These are phyloP conservation scores for Gobius niger DNA, from an alignment of 2,113 vertebrate genomes.

Conservation along the genomic window DNA sequence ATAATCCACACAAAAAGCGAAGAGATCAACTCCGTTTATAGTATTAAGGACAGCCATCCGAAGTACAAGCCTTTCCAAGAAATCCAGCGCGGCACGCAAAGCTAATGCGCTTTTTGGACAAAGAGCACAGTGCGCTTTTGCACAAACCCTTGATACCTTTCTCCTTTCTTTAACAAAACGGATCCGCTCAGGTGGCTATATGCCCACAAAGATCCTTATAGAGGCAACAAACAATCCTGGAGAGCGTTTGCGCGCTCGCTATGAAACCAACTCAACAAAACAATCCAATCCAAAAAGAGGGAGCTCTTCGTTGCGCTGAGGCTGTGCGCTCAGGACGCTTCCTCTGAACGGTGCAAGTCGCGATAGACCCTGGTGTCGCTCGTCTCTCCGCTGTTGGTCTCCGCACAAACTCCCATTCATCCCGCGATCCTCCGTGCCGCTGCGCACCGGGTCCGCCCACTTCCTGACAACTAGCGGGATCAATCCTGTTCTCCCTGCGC, in stretches of 20 bases:
- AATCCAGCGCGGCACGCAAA: constrained; percentile 62
- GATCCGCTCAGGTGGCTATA: constrained; percentile 24
- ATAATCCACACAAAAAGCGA: constrained; percentile 76
- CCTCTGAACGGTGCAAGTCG: constrained; percentile 11
- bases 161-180: constrained; percentile 16
- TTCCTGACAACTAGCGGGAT: constrained; percentile 74
- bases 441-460: constrained; percentile 73
- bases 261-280: constrained; percentile 47
- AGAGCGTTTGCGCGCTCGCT: constrained; percentile 50
- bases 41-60: constrained; percentile 67
- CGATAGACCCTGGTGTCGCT: constrained; percentile 54
- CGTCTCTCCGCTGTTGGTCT: constrained; percentile 60
- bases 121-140: constrained; percentile 74
- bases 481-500: constrained; percentile 36
- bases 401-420: constrained; percentile 78
- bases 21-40: constrained; percentile 70
- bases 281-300: constrained; percentile 70
- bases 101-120: constrained; percentile 80
- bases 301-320: constrained; percentile 10
- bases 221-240: constrained; percentile 38
- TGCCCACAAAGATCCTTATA: constrained; percentile 63
- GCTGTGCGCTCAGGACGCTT: constrained; percentile 4
- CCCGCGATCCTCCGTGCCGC: constrained; percentile 55
- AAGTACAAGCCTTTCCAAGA: constrained; percentile 64
- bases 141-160: constrained; percentile 44